Conservation (phyloP, 2,888 invertebrate genomes). For the Brenthis hecate region DNA sequence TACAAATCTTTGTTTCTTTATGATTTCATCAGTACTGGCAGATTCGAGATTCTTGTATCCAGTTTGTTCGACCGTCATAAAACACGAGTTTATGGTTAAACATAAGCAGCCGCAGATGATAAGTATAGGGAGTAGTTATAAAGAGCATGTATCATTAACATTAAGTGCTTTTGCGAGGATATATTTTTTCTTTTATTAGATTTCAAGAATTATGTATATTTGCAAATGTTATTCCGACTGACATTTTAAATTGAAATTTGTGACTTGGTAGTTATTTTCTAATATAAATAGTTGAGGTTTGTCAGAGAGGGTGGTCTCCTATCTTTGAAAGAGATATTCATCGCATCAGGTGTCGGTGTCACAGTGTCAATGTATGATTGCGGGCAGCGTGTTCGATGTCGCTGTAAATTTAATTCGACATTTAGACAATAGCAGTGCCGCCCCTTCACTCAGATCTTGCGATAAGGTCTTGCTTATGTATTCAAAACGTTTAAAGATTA, state of each 20-base stretch:
- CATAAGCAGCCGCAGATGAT: constrained; percentile 28
- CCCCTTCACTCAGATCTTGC: constrained; percentile 56
- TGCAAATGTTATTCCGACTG: constrained; percentile 3
- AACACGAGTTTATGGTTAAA: constrained; percentile 28
- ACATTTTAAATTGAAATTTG: no score
- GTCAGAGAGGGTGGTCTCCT: constrained; percentile 48
- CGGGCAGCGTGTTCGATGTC: constrained; percentile 51
- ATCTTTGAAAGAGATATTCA: constrained; percentile 63
- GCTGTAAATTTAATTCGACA: constrained; percentile 74
- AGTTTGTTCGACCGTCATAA: constrained; percentile 32
- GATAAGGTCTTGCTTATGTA: constrained; percentile 48
- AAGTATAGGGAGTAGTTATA: constrained; percentile 20
- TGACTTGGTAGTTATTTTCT: no score
- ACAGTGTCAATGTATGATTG: constrained; percentile 57
- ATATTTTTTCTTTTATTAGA: background rate
- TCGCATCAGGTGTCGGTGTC: constrained; percentile 57
- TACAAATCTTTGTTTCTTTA: constrained; percentile 19
- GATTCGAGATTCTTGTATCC: constrained; percentile 32
- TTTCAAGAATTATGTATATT: constrained; percentile 7
- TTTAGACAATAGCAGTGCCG: constrained; percentile 65
- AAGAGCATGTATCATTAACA: constrained; percentile 18
- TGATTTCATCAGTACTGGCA: constrained; percentile 28
- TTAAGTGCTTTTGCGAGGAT: constrained; percentile 12
- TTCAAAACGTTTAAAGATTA: constrained; percentile 42
- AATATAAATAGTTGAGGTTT: no score